Evolutionary conservation across 53 echinoderm and acorn worm genomes (phyloP), one percentile per base, ranked within the genome.

Genomic region (Luidia sarsii): DNA sequence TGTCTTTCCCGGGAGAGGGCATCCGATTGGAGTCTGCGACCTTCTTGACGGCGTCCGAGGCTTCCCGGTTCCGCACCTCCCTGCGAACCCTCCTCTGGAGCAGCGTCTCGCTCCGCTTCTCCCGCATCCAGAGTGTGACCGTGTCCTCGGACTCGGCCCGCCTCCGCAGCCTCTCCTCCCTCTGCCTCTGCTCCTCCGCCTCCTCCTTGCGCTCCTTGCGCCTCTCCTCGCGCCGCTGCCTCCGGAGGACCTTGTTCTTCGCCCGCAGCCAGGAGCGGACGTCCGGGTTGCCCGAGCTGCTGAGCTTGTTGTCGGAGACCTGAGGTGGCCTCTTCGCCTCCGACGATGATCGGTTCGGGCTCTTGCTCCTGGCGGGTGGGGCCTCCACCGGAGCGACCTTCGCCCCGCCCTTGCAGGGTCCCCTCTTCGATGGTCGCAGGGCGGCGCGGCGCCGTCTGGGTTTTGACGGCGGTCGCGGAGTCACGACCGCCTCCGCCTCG

Each of bases 161-260:
- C 28, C 48, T 64, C 33, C 56, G 33, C 5, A n/a, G 19, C 51
- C 51, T 79, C 59, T 48, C 31, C 8, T 61, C 45, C 0, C 2
- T n/a, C 3, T 14, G 39, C 21, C 34, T 82, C 20, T 51, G 39
- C 38, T 64, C 82, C 21, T n/a, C 65, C 15, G 65, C 48, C 34
- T 50, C 2, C 56, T 70, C 56, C 2, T 43, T 65, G 28, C 41
- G 41, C 59, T 82, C 65, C 51, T 83, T 75, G 41, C 57, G 72
- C 36, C 74, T 50, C 54, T 73, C 74, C n/a, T 10, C 43, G 61
- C 67, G 39, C 31, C 46, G 59, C 43, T 83, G 80, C 55, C 65
- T 79, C 14, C 95, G 64, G 23, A 82, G 83, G 35, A 89, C 9
- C 56, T 80, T 86, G 24, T 95, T 92, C 79, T 95, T 95, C 35